A percentile compares a stretch with the other conserved stretches of the same genome.
phyloP scores from a whole-genome alignment of 2,797 vertebrate genomes.

The Fistularia commersonii region DNA sequence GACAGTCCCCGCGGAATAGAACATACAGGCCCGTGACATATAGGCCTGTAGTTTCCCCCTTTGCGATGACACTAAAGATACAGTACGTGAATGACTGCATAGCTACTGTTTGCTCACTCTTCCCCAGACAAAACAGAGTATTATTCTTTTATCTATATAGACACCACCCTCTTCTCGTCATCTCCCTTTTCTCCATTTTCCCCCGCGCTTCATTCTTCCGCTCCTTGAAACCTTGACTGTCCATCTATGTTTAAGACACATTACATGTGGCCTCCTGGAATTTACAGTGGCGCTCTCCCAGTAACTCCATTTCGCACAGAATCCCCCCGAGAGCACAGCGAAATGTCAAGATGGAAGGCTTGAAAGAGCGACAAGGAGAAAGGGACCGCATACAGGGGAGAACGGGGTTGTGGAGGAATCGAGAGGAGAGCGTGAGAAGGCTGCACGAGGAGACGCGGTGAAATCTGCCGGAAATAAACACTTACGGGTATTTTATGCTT shows the following conservation, averaged over 20 bases:
- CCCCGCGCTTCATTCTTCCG: constrained; percentile 28
- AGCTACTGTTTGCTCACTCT: constrained; percentile 88
- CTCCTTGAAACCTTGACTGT: constrained; percentile 86
- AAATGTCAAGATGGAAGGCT: constrained; percentile 95
- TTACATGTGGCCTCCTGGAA: constrained; percentile 98
- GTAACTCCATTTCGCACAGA: constrained; percentile 96
- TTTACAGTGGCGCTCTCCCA: constrained; percentile 97
- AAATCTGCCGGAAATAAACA: constrained; percentile 99
- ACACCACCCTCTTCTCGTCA: constrained; percentile 57
- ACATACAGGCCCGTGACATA: constrained; percentile 95
- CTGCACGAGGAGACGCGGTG: constrained; percentile 60
- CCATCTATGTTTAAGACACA: constrained; percentile 99
- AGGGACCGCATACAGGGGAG: constrained; percentile 40
- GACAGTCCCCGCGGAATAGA: constrained; percentile 85
- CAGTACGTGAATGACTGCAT: constrained; percentile 94
- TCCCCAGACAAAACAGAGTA: constrained; percentile 93
- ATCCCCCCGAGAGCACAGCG: constrained; percentile 89
- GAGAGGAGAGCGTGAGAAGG: constrained; percentile 51
- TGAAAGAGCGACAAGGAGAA: constrained; percentile 65
- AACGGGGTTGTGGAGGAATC: constrained; percentile 19
- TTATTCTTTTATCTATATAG: constrained; percentile 97
- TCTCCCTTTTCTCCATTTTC: constrained; percentile 10
- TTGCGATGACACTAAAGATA: constrained; percentile 98
- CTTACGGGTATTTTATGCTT: constrained; percentile 91
- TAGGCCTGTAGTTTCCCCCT: constrained; percentile 88